phyloP scores from a whole-genome alignment of 2,797 vertebrate species.

The Crenichthys baileyi region DNA sequence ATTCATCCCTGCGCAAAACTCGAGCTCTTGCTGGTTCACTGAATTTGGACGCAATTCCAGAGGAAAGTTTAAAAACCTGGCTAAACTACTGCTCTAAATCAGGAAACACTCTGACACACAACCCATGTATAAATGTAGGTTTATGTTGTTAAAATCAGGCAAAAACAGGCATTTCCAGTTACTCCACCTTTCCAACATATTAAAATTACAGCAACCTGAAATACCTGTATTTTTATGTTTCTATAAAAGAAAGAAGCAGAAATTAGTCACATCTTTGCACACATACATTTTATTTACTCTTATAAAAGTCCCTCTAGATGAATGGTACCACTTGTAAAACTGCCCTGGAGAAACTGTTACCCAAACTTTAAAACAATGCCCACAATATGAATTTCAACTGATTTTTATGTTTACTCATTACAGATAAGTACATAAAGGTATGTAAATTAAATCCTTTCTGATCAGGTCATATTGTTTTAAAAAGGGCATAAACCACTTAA shows the following conservation, averaged over 20 bases:
- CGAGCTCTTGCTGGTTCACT: not conserved
- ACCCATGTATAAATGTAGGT: not conserved
- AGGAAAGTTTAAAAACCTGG: not conserved
- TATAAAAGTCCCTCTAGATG: not conserved
- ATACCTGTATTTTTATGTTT: conserved; percentile 3
- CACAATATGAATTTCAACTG: conserved; percentile 1
- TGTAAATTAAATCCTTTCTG: not conserved
- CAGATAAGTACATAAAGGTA: not conserved
- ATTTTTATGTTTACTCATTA: conserved; percentile 20
- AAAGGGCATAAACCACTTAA: conserved; percentile 18
- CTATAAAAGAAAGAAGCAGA: not conserved
- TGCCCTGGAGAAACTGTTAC: not conserved
- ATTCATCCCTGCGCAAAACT: not conserved
- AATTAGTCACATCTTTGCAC: not conserved
- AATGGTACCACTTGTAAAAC: not conserved
- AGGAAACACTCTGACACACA: not conserved
- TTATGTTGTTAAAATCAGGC: conserved; percentile 3
- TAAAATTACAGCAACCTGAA: conserved; percentile 7
- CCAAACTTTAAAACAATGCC: not conserved
- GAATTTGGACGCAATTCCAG: not conserved
- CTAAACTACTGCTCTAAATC: not conserved
- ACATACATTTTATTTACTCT: not conserved
- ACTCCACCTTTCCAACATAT: conserved; percentile 5
- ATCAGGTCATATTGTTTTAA: not conserved
- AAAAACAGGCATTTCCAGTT: conserved; percentile 7